Conservation (phyloP, 1,140 invertebrate genomes). For the Temnothorax longispinosus region DNA sequence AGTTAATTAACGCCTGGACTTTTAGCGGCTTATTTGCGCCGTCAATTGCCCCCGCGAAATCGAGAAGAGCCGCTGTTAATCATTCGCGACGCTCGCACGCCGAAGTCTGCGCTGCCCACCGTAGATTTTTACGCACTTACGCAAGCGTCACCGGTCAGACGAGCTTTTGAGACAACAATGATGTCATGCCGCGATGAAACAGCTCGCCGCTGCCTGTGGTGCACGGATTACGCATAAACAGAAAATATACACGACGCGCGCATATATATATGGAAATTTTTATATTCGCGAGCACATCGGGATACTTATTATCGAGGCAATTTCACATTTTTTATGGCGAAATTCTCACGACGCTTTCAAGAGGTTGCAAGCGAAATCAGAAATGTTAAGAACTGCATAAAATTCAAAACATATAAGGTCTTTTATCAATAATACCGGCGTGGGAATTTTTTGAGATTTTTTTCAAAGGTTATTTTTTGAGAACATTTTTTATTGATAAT, state of each 20-base stretch:
- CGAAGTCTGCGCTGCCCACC: background rate
- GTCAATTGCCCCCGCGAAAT: background rate
- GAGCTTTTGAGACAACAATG: constrained; percentile 67
- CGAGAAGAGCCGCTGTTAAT: background rate
- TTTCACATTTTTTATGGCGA: background rate
- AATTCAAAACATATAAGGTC: too few species aligned
- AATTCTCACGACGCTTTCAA: background rate
- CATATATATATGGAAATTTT: background rate
- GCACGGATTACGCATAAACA: constrained; percentile 50
- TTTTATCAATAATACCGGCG: too few species aligned
- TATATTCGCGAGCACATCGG: background rate
- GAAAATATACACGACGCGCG: background rate
- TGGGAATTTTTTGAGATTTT: too few species aligned
- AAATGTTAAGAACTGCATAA: too few species aligned
- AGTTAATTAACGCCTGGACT: constrained; percentile 1
- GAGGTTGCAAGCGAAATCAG: too few species aligned
- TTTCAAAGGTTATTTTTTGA: too few species aligned
- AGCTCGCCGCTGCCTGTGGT: constrained; percentile 41
- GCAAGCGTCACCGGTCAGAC: constrained; percentile 65
- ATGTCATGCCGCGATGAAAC: constrained; percentile 62
- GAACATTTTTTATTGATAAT: too few species aligned
- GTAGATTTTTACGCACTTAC: constrained; percentile 69
- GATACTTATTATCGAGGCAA: background rate
- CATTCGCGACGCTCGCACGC: background rate
- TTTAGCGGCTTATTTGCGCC: background rate